A percentile compares a stretch with the other conserved stretches of the same genome.
Conservation (phyloP, 2,113 vertebrate genomes). For the Nettapus auritus region DNA sequence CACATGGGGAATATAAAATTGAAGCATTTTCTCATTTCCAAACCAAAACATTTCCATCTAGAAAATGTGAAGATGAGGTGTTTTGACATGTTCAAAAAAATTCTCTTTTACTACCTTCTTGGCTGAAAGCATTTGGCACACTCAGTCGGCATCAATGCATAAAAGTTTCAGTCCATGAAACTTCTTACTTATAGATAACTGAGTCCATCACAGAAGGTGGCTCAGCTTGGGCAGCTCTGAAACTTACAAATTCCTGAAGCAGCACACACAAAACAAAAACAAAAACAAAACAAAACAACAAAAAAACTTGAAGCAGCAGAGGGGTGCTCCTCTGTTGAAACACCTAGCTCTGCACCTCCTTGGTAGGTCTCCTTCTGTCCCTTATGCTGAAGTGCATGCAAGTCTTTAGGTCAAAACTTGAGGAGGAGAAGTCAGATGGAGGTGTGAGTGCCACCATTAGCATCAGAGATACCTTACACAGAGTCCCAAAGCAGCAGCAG, state of each 20-base stretch:
- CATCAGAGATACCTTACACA: not conserved
- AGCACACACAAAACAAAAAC: too few species aligned
- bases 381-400: not conserved
- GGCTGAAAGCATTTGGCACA: constrained; percentile 11
- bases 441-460: not conserved
- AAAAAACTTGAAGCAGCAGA: not conserved
- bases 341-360: not conserved
- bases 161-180: not conserved
- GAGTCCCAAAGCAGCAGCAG: rapidly evolving
- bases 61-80: constrained; percentile 53
- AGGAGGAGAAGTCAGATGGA: not conserved
- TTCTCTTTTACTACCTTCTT: not conserved
- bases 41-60: constrained; percentile 55
- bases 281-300: too few species aligned
- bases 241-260: rapidly evolving
- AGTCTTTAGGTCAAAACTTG: not conserved
- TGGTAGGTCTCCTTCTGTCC: not conserved
- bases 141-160: not conserved
- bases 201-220: not conserved
- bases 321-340: not conserved
- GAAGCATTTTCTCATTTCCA: constrained; percentile 41
- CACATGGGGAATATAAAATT: constrained; percentile 18
- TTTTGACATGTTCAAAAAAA: constrained; percentile 49
- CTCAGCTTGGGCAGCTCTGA: rapidly evolving
- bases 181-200: not conserved